These are phyloP conservation scores for Riparia riparia DNA, from an alignment of 2,113 vertebrate species.

Conservation along the genomic window DNA sequence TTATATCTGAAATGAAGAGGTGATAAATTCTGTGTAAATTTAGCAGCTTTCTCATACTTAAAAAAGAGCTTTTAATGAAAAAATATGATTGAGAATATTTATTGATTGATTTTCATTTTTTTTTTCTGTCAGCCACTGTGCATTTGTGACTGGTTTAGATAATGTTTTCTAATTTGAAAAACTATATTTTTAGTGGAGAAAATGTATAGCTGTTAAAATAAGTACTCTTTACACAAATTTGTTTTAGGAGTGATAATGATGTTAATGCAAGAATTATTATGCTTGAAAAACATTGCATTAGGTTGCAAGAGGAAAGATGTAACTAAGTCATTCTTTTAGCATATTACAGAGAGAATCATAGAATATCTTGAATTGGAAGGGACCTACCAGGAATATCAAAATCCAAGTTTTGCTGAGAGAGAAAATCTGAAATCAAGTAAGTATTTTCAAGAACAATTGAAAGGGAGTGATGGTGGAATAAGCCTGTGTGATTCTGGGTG, in stretches of 20 bases:
- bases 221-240: neutral
- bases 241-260: neutral
- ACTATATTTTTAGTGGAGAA: neutral
- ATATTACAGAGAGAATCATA: neutral
- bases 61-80: neutral
- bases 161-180: slow-evolving; percentile 1
- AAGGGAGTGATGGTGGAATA: neutral
- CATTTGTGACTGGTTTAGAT: neutral
- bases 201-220: neutral
- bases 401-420: neutral
- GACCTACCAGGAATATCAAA: neutral
- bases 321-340: neutral
- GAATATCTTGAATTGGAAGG: neutral
- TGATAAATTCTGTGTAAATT: neutral
- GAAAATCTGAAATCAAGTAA: neutral
- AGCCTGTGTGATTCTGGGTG: neutral
- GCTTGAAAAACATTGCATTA: neutral
- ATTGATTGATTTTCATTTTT: slow-evolving; percentile 9
- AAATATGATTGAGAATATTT: neutral
- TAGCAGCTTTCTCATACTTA: slow-evolving; percentile 1
- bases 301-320: neutral
- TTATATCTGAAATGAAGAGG: neutral
- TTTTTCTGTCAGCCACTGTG: neutral
- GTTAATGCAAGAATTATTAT: neutral
- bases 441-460: neutral